Percentiles rank a stretch among this genome's conserved stretches.
Evolutionary conservation across 2,113 vertebrate species (phyloP).

Genomic region (Thunnus thynnus): DNA sequence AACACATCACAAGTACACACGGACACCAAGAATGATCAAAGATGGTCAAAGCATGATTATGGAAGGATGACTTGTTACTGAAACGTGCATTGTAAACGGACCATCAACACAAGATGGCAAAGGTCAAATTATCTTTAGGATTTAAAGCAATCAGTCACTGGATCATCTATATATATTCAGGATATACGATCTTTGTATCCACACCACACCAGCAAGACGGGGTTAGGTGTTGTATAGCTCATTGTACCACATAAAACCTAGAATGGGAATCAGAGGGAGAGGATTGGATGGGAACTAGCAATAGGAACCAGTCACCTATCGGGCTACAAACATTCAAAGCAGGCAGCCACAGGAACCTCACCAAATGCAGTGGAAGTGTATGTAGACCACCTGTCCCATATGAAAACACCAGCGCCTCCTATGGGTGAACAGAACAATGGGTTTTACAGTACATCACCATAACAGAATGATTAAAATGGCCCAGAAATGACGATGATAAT

Average conservation of each 20-base stretch:
- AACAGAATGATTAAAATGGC: slow-evolving; percentile 68
- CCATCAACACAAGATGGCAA: slow-evolving; percentile 64
- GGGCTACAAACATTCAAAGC: slow-evolving; percentile 78
- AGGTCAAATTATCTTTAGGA: slow-evolving; percentile 46
- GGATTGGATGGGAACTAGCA: slow-evolving; percentile 53
- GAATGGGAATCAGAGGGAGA: slow-evolving; percentile 42
- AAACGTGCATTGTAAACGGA: slow-evolving; percentile 74
- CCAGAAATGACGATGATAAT: slow-evolving; percentile 58
- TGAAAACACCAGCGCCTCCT: slow-evolving; percentile 88
- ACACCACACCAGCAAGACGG: slow-evolving; percentile 36
- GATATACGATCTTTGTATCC: slow-evolving; percentile 39
- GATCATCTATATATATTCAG: slow-evolving; percentile 12
- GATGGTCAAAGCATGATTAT: slow-evolving; percentile 71
- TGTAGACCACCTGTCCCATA: slow-evolving; percentile 86
- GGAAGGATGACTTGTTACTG: slow-evolving; percentile 59
- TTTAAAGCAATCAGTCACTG: slow-evolving; percentile 23
- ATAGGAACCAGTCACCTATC: slow-evolving; percentile 59
- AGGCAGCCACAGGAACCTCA: slow-evolving; percentile 84
- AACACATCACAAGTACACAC: slow-evolving; percentile 60
- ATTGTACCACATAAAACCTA: slow-evolving; percentile 34
- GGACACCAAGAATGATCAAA: slow-evolving; percentile 58
- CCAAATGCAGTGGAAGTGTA: slow-evolving; percentile 86
- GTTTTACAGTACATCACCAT: slow-evolving; percentile 80
- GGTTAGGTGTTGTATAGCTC: slow-evolving; percentile 30
- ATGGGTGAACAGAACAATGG: slow-evolving; percentile 86